Evolutionary conservation across 2,113 vertebrate genomes (phyloP).

Genomic region (Ammospiza caudacuta): DNA sequence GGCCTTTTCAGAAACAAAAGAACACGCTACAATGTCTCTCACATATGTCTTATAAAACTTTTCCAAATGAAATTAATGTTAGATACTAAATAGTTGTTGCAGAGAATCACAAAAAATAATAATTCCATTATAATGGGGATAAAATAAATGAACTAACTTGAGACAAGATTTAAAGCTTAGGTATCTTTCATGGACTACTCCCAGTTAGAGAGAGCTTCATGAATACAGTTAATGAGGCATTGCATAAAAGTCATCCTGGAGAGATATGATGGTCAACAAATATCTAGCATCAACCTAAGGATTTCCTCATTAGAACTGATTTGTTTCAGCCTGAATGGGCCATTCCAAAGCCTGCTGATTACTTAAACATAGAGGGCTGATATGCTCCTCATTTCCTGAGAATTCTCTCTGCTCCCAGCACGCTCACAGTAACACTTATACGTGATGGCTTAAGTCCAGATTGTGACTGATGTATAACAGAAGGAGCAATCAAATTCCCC

Average conservation of each 20-base stretch:
- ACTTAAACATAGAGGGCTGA: not conserved
- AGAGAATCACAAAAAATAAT: not conserved
- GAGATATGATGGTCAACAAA: not conserved
- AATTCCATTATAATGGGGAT: not conserved
- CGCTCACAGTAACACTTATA: not conserved
- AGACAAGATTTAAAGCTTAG: not conserved
- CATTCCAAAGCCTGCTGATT: not conserved
- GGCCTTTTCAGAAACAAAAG: slow-evolving; percentile 14
- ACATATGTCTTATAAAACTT: not conserved
- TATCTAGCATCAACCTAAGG: not conserved
- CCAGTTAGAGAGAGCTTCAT: not conserved
- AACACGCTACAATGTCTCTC: not conserved
- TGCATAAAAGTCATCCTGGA: not conserved
- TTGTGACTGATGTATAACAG: not conserved
- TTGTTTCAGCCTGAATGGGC: not conserved
- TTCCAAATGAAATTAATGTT: not conserved
- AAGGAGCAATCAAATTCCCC: not conserved
- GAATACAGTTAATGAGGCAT: not conserved
- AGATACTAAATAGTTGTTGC: not conserved
- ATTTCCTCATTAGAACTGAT: not conserved
- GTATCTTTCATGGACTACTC: not conserved
- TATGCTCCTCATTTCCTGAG: not conserved
- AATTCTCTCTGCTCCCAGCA: not conserved
- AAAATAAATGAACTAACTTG: not conserved
- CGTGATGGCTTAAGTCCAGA: not conserved